Conservation (phyloP, 2,888 invertebrate genomes). For the Orchesella flavescens region DNA sequence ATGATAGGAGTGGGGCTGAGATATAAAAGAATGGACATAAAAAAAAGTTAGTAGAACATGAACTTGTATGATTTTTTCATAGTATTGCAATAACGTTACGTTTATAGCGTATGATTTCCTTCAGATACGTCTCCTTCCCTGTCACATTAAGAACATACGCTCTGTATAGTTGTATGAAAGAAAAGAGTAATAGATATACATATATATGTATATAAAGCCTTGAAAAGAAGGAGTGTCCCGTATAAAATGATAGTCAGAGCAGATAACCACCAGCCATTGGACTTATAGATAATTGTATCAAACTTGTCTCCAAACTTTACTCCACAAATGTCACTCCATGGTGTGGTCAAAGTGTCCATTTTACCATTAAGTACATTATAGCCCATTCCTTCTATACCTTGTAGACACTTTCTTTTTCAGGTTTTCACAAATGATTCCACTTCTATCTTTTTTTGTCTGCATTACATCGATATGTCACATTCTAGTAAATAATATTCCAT, state of each 20-base stretch:
- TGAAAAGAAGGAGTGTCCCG: neutral
- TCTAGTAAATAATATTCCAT: no score
- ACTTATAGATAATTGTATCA: slow-evolving; percentile 54
- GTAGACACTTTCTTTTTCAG: neutral
- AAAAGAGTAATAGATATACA: neutral
- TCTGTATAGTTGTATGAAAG: neutral
- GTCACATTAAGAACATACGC: no score
- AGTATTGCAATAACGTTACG: no score
- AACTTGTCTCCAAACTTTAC: slow-evolving; percentile 51
- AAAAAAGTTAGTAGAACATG: no score
- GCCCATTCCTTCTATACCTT: neutral
- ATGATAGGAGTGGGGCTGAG: neutral
- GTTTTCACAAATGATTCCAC: neutral
- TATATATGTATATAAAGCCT: neutral
- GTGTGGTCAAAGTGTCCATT: slow-evolving; percentile 54
- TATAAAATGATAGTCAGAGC: slow-evolving; percentile 3
- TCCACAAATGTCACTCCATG: slow-evolving; percentile 56
- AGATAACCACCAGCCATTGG: slow-evolving; percentile 11
- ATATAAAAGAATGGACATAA: neutral
- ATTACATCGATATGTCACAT: no score
- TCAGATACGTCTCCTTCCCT: no score
- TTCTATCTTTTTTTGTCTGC: no score
- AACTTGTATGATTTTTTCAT: no score
- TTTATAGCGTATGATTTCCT: no score
- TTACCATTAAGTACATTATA: slow-evolving; percentile 56